These are phyloP conservation scores for Vireo griseus DNA, from an alignment of 2,797 vertebrate genomes.

Conservation along the genomic window DNA sequence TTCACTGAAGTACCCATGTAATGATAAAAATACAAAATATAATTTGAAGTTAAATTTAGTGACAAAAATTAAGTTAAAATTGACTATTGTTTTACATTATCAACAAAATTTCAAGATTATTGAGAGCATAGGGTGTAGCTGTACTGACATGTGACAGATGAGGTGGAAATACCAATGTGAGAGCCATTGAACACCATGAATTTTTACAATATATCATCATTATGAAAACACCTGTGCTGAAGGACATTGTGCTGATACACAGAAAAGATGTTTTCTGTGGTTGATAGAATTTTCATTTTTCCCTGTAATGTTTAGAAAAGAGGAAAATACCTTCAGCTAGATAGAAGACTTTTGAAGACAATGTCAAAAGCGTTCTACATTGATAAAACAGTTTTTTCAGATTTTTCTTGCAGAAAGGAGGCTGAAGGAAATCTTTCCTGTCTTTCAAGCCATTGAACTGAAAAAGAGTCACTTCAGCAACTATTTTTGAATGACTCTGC, in stretches of 20 bases:
- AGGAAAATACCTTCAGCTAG: neutral
- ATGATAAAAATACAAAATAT: neutral
- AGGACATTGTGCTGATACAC: constrained; percentile 58
- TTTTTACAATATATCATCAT: constrained; percentile 72
- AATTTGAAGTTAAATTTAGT: constrained; percentile 22
- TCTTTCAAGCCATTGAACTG: constrained; percentile 15
- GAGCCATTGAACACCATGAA: constrained; percentile 64
- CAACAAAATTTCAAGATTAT: constrained; percentile 51
- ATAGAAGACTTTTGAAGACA: neutral
- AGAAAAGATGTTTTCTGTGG: constrained; percentile 17
- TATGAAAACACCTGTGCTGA: constrained; percentile 70
- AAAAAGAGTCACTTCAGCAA: constrained; percentile 4
- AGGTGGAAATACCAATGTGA: constrained; percentile 68
- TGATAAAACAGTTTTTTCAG: neutral
- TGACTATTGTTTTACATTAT: constrained; percentile 39
- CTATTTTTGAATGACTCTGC: neutral
- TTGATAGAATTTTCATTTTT: constrained; percentile 31
- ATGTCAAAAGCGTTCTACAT: neutral
- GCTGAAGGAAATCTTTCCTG: neutral
- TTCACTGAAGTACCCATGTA: constrained; percentile 16
- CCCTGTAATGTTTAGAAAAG: neutral
- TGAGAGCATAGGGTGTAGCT: constrained; percentile 47
- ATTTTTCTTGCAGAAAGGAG: neutral
- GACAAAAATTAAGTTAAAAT: constrained; percentile 6
- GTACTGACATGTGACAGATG: constrained; percentile 72